Evolutionary conservation across 1,140 invertebrate species (phyloP), one percentile per base, ranked within the genome.

Genomic region (Drosophila trapezifrons): DNA sequence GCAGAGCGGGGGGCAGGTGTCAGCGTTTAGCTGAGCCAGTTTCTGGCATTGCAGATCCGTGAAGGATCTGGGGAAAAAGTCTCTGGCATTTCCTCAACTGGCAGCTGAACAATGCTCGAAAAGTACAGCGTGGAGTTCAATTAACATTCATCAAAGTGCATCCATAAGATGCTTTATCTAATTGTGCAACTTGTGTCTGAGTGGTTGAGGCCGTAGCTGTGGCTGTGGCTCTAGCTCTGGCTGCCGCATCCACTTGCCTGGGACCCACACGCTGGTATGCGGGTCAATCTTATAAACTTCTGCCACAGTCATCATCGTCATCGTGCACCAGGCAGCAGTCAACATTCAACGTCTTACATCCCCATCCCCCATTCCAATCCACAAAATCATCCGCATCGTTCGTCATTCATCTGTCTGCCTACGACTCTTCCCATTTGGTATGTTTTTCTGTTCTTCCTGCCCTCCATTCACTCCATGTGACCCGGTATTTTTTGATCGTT

Each of bases 81-180:
- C 20, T 60, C 43, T 47, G 52, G 58, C 67, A 82, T 75, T 82
- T 82, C 78, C 72, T 59, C 51, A 57, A 71, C 37, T 32, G 37
- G 20, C 52, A 49, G 58, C 51, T 49, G 40, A 82, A 76, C 57
- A 76, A 79, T 79, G 52, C 80, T 76, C 65, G 60, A 73, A 72
- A 76, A 89, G 72, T 63, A 64, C 63, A 54, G 74, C 46, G 63
- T 54, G 70, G 46, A 70, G 71, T 76, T 87, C 79, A 87, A 86
- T 86, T 86, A 87, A 83, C 79, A 87, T 78, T 78, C 83, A 87
- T 79, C 76, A 87, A 78, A 86, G 77, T 74, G 81, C 81, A 84
- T 67, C 54, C 65, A 82, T 66, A 69, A 71, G 74, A 86, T 76
- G 63, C 76, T 76, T 76, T 70, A 82, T 82, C 83, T 87, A 78